phyloP scores from a whole-genome alignment of 1,140 invertebrate species.

The Delia radicum region DNA sequence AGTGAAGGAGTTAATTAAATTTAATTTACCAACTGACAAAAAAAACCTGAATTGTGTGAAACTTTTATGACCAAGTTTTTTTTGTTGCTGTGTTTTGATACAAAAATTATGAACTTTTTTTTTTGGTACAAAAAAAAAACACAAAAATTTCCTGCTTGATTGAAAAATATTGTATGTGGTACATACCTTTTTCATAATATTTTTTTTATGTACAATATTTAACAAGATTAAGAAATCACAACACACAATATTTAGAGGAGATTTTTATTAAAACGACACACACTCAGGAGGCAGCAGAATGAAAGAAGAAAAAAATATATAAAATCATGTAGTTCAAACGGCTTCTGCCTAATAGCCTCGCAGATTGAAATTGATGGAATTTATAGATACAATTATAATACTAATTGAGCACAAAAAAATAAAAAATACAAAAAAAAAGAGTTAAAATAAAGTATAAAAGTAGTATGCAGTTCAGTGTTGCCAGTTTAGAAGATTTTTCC shows the following conservation, averaged over 20 bases:
- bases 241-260: not conserved
- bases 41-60: conserved; percentile 1
- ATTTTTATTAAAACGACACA: not conserved
- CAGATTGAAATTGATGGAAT: conserved; percentile 1
- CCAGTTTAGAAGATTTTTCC: not conserved
- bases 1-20: not conserved
- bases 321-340: not conserved
- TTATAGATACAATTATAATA: not conserved
- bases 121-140: not conserved
- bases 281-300: not conserved
- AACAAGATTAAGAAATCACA: not conserved
- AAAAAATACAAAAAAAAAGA: not conserved
- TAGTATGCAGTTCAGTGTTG: too few species aligned
- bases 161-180: not conserved
- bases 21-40: not conserved
- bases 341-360: not conserved
- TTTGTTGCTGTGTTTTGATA: not conserved
- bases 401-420: not conserved
- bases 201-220: not conserved
- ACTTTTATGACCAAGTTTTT: not conserved
- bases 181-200: not conserved
- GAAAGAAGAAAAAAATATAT: not conserved
- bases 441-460: not conserved
- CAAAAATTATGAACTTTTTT: not conserved
- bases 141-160: not conserved